Percentiles rank a stretch among this genome's conserved stretches.
Evolutionary conservation across 2,797 vertebrate species (phyloP).

Genomic region (Argya squamiceps): DNA sequence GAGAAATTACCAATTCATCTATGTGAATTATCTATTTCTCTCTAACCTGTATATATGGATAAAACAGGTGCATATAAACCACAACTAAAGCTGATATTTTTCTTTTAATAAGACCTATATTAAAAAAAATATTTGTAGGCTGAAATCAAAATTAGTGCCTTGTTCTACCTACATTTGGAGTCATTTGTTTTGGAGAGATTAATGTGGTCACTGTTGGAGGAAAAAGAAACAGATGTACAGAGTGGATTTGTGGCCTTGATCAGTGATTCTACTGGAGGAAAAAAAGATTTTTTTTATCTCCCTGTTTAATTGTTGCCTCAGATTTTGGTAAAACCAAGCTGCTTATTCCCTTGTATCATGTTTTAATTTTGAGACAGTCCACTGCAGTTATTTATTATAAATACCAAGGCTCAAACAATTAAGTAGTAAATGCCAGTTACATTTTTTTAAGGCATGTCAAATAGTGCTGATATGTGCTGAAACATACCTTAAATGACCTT

Average conservation of each 20-base stretch:
- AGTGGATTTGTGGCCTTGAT: not conserved
- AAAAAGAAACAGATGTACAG: not conserved
- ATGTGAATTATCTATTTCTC: not conserved
- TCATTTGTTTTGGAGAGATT: not conserved
- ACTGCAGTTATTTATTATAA: not conserved
- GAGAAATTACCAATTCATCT: not conserved
- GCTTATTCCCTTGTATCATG: not conserved
- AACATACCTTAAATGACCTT: not conserved
- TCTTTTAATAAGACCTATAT: not conserved
- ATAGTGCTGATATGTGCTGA: not conserved
- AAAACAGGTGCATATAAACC: fast-evolving
- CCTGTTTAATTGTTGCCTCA: not conserved
- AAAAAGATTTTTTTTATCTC: not conserved
- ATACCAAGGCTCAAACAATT: not conserved
- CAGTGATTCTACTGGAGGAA: not conserved
- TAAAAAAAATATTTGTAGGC: not conserved
- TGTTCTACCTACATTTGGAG: not conserved
- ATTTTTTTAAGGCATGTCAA: not conserved
- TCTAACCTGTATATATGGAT: not conserved
- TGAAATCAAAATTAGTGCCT: not conserved
- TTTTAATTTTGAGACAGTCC: not conserved
- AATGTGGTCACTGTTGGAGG: too few species aligned
- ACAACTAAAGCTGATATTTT: not conserved
- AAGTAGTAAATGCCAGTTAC: too few species aligned
- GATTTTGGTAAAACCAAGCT: not conserved